phyloP scores from a whole-genome alignment of 2,113 vertebrate genomes.

The Lampris incognitus region DNA sequence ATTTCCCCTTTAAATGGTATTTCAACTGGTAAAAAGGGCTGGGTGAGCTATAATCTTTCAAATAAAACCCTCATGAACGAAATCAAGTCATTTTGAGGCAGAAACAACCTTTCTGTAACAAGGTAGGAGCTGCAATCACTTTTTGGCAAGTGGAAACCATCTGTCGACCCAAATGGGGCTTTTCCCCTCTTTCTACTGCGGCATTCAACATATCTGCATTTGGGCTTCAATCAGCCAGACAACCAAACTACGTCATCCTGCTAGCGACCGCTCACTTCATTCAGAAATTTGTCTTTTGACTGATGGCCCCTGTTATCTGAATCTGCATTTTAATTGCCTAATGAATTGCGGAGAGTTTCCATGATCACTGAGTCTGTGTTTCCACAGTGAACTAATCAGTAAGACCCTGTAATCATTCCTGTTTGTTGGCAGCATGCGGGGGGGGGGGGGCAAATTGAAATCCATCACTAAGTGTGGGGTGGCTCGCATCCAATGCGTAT shows the following conservation, averaged over 20 bases:
- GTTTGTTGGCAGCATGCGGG: slow-evolving; percentile 1
- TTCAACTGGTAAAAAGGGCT: no score
- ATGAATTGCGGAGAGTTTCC: slow-evolving; percentile 36
- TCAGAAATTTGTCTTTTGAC: slow-evolving; percentile 5
- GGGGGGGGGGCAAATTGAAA: background rate
- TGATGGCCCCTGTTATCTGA: slow-evolving; percentile 1
- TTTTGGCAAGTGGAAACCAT: no score
- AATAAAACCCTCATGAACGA: no score
- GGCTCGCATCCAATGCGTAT: background rate
- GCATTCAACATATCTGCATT: no score
- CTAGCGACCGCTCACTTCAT: slow-evolving; percentile 8
- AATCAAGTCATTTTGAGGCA: no score
- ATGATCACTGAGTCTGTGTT: slow-evolving; percentile 50
- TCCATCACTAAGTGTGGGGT: background rate
- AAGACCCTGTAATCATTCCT: slow-evolving; percentile 35
- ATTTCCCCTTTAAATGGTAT: no score
- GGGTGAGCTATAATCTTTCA: no score
- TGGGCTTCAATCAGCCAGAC: background rate
- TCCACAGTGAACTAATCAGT: slow-evolving; percentile 75
- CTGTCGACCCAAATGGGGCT: no score
- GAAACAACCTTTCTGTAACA: no score
- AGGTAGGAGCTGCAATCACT: no score
- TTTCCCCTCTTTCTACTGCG: no score
- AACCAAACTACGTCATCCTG: background rate
- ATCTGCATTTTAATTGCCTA: slow-evolving; percentile 58